Evolutionary conservation across 2,888 invertebrate species (phyloP).

Genomic region (Habroteleia sp.): DNA sequence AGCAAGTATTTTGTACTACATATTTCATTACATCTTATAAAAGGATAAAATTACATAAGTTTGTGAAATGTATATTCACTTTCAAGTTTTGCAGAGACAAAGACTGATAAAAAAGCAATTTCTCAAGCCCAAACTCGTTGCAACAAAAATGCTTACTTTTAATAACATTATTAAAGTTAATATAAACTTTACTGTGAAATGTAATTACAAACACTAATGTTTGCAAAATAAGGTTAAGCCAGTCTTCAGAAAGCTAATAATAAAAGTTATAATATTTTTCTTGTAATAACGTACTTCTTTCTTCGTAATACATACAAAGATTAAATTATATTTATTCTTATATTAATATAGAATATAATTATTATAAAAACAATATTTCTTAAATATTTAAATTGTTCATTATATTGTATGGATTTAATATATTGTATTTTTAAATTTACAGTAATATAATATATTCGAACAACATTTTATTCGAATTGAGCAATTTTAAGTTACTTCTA

Average conservation of each 20-base stretch:
- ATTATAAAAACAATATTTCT: too few relatives aligned
- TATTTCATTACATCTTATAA: background rate
- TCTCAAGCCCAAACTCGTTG: slow-evolving; percentile 3
- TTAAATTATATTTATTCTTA: too few relatives aligned
- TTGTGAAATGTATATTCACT: slow-evolving; percentile 7
- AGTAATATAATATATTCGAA: too few relatives aligned
- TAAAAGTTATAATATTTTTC: too few relatives aligned
- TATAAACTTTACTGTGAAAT: background rate
- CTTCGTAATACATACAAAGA: too few relatives aligned
- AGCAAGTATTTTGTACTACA: too few relatives aligned
- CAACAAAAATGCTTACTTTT: slow-evolving; percentile 3
- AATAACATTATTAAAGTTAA: slow-evolving; percentile 5
- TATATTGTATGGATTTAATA: too few relatives aligned
- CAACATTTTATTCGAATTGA: background rate
- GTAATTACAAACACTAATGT: slow-evolving; percentile 1
- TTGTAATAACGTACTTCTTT: too few relatives aligned
- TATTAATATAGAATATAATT: too few relatives aligned
- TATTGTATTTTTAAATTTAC: too few relatives aligned
- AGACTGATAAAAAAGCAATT: slow-evolving; percentile 15
- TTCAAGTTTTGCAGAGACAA: slow-evolving; percentile 10
- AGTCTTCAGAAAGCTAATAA: background rate
- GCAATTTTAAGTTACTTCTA: background rate
- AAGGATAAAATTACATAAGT: slow-evolving; percentile 10
- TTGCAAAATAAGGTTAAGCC: background rate
- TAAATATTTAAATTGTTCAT: too few relatives aligned